Evolutionary conservation across 2,113 vertebrate species (phyloP).

Genomic region (Phylloscopus whistleri): DNA sequence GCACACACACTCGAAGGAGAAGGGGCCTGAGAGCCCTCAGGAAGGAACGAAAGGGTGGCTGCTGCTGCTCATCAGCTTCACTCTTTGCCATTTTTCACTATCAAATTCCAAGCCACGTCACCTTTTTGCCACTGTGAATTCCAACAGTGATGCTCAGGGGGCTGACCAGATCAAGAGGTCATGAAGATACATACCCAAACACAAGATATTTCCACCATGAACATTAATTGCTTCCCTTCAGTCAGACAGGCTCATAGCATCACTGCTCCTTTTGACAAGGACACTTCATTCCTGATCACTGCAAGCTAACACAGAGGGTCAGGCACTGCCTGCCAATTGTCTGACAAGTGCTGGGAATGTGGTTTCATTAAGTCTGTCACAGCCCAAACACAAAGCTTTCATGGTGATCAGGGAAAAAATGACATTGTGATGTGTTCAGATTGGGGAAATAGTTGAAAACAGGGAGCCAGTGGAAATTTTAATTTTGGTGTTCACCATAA

Average conservation of each 20-base stretch:
- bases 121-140: background rate
- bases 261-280: background rate
- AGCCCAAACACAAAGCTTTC: background rate
- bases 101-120: rapidly evolving
- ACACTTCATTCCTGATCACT: background rate
- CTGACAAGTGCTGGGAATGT: background rate
- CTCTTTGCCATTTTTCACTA: background rate
- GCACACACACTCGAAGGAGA: background rate
- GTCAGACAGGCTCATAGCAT: background rate
- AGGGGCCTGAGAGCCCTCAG: background rate
- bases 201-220: background rate
- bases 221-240: background rate
- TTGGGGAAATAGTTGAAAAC: background rate
- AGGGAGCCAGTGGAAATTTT: background rate
- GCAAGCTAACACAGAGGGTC: background rate
- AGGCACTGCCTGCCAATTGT: background rate
- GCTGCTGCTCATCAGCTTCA: background rate
- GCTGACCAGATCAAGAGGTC: background rate
- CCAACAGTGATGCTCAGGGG: background rate
- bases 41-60: rapidly evolving
- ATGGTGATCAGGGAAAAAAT: background rate
- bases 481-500: background rate
- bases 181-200: background rate
- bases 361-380: background rate
- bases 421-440: background rate